Evolutionary conservation across 2,797 vertebrate species (phyloP).

Genomic region (Discoglossus pictus): DNA sequence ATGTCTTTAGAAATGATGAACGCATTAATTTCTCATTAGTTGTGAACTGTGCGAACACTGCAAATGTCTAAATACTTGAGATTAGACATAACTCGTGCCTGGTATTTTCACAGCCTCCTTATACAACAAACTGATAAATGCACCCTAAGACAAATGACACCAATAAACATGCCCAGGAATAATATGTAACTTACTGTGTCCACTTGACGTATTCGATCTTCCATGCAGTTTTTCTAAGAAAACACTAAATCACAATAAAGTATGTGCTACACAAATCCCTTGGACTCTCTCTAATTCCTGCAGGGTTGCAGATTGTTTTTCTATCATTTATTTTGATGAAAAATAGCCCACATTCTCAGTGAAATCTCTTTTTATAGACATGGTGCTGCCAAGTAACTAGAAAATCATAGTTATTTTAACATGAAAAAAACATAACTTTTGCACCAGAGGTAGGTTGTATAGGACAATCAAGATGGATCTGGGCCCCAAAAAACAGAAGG

Average conservation of each 20-base stretch:
- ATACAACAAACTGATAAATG: background rate
- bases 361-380: too few relatives aligned
- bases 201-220: background rate
- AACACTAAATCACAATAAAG: background rate
- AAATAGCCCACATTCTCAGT: too few relatives aligned
- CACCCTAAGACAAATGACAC: conserved; percentile 27
- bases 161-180: conserved; percentile 3
- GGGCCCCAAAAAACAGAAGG: too few relatives aligned
- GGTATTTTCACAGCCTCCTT: conserved; percentile 20
- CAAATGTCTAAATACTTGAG: background rate
- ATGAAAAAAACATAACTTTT: too few relatives aligned
- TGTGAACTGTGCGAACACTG: background rate
- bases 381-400: too few relatives aligned
- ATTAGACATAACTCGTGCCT: conserved; percentile 13
- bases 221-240: conserved; percentile 3
- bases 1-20: too few relatives aligned
- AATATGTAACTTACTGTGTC: conserved; percentile 4
- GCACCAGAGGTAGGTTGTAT: too few relatives aligned
- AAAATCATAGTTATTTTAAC: too few relatives aligned
- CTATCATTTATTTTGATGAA: too few relatives aligned
- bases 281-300: background rate
- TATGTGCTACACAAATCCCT: background rate
- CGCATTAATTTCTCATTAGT: too few relatives aligned
- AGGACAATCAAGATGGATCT: too few relatives aligned
- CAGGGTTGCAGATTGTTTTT: background rate